A percentile compares a stretch with the other conserved stretches of the same genome.
These are phyloP conservation scores for Sebastiscus tertius DNA, from an alignment of 2,797 vertebrate genomes.

Conservation along the genomic window DNA sequence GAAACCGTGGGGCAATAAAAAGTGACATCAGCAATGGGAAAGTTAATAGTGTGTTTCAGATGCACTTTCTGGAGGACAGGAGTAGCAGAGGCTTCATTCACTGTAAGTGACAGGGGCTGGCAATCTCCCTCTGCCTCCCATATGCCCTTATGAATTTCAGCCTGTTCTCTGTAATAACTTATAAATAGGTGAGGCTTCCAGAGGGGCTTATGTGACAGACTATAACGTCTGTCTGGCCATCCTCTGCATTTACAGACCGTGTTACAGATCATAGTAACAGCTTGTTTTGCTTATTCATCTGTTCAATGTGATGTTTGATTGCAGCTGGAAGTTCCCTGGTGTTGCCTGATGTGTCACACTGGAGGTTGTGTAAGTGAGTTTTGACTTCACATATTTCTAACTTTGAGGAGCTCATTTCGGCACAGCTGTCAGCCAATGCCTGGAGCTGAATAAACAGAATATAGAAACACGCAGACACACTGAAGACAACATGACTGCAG, in stretches of 20 bases:
- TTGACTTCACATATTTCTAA: constrained; percentile 49
- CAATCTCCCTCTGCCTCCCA: constrained; percentile 54
- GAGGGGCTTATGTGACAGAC: constrained; percentile 29
- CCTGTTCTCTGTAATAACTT: constrained; percentile 59
- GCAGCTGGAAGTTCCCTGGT: constrained; percentile 26
- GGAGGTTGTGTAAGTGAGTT: constrained; percentile 23
- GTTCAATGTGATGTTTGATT: constrained; percentile 47
- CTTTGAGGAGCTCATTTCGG: constrained; percentile 54
- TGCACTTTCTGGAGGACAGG: constrained; percentile 73
- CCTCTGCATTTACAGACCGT: constrained; percentile 33
- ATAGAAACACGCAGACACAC: constrained; percentile 39
- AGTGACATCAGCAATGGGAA: constrained; percentile 78
- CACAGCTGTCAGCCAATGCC: constrained; percentile 67
- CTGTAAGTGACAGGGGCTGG: constrained; percentile 69
- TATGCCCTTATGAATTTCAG: constrained; percentile 61
- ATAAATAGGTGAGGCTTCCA: constrained; percentile 52
- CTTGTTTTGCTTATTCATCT: constrained; percentile 59
- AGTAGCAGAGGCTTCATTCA: constrained; percentile 66
- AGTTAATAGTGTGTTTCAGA: constrained; percentile 82
- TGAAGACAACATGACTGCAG: constrained; percentile 58
- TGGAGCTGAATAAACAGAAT: constrained; percentile 69
- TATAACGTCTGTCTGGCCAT: constrained; percentile 18
- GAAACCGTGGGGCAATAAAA: constrained; percentile 76
- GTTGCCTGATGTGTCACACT: constrained; percentile 33
- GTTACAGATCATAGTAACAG: constrained; percentile 40